Evolutionary conservation across 2,797 vertebrate genomes (phyloP), one percentile per base, ranked within the genome.

Genomic region (Myoxocephalus aenaeus): DNA sequence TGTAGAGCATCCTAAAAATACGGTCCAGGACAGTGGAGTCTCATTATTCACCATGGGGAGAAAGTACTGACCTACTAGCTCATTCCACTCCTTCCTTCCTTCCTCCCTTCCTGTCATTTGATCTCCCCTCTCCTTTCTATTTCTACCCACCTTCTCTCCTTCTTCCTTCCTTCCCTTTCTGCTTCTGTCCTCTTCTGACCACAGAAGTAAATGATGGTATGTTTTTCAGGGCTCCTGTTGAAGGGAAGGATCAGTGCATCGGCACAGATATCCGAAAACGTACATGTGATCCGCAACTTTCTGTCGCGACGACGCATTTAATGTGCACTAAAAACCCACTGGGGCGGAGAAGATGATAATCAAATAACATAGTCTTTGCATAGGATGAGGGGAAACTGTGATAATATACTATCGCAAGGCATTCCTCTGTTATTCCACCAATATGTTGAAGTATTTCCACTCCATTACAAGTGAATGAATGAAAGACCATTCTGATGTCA

Each of bases 1-100:
- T 73, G 75, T 82, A 75, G 80, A 89, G 85, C 89, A 77, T 88
- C 92, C 95, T 95, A 95, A 95, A 95, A 94, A 96, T 94, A 94
- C 90, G 77, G 87, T 77, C 82, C 90, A 79, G 92, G 87, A 90
- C 85, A 75, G 81, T 71, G 61, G 79, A 87, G 86, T 80, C 86
- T 93, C 91, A 94, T 94, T 91, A 90, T 88, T 95, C 93, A 94
- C 90, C 79, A 73, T 44, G 53, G 89, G 88, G 89, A 81, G 70
- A 89, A 81, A 84, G 81, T 48, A 76, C 83, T 87, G 89, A 89
- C 88, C 91, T 88, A 88, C 82, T 85, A 86, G 81, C 84, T 92
- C 84, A 18, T 80, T 75, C 84, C 50, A 25, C 62, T 75, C 76
- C 48, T 57, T 77, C 64, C 65, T 42, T 42, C 40, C 40, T 42